phyloP scores from a whole-genome alignment of 2,113 vertebrate genomes.

The mouse (Mus musculus) region DNA sequence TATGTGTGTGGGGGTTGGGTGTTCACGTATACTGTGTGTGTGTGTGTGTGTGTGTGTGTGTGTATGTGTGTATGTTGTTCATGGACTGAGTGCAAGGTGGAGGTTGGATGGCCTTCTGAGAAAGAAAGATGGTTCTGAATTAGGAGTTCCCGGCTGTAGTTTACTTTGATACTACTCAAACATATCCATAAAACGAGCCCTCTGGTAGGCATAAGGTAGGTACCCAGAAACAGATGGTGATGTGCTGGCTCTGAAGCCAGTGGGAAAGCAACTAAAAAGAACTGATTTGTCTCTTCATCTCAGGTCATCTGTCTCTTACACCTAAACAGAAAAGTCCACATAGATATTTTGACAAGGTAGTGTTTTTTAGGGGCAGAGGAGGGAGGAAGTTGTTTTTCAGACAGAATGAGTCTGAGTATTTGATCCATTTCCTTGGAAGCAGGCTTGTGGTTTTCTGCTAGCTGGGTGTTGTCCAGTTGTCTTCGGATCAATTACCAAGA shows the following conservation, averaged over 20 bases:
- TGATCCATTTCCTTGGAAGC: conserved; percentile 2
- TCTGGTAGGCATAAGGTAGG: neutral
- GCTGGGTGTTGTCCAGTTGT: conserved; percentile 8
- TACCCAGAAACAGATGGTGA: neutral
- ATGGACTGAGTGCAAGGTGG: neutral
- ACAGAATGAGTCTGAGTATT: neutral
- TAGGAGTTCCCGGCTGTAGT: neutral
- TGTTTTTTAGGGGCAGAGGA: neutral
- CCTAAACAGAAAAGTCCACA: neutral
- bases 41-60: neutral
- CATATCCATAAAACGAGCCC: neutral
- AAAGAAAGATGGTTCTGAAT: neutral
- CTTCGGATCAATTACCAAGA: conserved; percentile 46
- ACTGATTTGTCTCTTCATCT: neutral
- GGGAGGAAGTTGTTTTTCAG: neutral
- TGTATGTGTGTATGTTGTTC: neutral
- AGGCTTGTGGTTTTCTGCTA: neutral
- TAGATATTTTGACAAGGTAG: neutral
- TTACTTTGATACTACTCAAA: neutral
- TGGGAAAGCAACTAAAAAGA: neutral
- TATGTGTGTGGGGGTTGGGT: neutral
- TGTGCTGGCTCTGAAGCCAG: neutral
- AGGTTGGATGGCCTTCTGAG: neutral
- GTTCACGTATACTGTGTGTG: neutral
- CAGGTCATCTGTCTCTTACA: neutral